These are phyloP conservation scores for Thermophis baileyi DNA, from an alignment of 2,113 vertebrate species.

Conservation along the genomic window DNA sequence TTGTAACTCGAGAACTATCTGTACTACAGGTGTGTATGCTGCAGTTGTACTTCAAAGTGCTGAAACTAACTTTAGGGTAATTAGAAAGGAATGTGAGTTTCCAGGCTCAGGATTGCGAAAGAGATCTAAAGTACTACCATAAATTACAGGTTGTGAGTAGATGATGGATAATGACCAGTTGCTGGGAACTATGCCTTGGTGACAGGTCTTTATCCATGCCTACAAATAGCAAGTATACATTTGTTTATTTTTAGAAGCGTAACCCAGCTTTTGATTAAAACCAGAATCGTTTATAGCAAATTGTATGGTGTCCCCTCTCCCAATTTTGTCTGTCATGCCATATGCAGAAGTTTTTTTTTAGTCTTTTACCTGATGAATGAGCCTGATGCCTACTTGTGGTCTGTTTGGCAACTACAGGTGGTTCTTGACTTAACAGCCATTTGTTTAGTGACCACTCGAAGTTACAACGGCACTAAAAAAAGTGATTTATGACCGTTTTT, in stretches of 20 bases:
- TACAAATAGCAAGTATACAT: neutral
- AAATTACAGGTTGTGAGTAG: neutral
- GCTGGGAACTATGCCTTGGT: neutral
- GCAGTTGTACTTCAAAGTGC: neutral
- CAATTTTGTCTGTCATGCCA: neutral
- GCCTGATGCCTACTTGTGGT: neutral
- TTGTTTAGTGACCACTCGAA: neutral
- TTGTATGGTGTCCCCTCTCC: neutral
- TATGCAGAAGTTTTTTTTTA: neutral
- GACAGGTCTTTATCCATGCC: neutral
- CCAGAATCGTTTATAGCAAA: neutral
- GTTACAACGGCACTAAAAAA: neutral
- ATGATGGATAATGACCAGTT: neutral
- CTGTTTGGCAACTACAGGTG: neutral
- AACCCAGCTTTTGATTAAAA: neutral
- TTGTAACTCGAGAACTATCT: neutral
- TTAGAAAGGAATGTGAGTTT: neutral
- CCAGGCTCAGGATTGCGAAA: neutral
- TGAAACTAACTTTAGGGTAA: neutral
- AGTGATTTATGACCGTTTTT: neutral
- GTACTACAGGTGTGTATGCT: neutral
- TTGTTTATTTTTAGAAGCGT: neutral
- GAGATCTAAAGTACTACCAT: neutral
- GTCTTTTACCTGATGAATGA: neutral
- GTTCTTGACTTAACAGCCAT: neutral